Percentiles rank a stretch among this genome's conserved stretches.
phyloP scores from a whole-genome alignment of 1,140 invertebrate genomes.

The Dufourea novaeangliae region DNA sequence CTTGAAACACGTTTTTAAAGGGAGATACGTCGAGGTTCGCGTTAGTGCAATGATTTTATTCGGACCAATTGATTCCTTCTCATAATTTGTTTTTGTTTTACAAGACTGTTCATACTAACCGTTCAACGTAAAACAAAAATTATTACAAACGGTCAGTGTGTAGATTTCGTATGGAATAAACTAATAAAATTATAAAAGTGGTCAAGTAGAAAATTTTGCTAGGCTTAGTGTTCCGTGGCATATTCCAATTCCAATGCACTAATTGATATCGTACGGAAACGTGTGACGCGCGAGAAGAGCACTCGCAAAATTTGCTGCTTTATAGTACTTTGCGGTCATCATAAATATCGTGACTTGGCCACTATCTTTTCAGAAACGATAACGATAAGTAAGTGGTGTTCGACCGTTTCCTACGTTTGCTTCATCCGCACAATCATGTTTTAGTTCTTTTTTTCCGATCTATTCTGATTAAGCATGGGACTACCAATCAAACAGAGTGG shows the following conservation, averaged over 20 bases:
- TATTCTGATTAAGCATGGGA: constrained; percentile 14
- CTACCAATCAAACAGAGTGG: constrained; percentile 24
- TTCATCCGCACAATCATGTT: background rate
- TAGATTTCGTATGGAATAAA: too few relatives aligned
- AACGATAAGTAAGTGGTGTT: constrained; percentile 5
- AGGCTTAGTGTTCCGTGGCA: background rate
- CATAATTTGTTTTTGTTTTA: too few relatives aligned
- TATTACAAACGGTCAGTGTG: too few relatives aligned
- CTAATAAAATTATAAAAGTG: too few relatives aligned
- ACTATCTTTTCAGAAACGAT: constrained; percentile 20
- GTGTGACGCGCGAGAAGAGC: constrained; percentile 4
- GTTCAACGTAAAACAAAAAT: too few relatives aligned
- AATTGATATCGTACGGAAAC: background rate
- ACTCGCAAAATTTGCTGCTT: constrained; percentile 33
- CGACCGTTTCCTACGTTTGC: background rate
- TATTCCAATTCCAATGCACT: background rate
- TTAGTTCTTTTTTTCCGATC: background rate
- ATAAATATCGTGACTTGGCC: constrained; percentile 11
- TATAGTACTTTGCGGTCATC: background rate
- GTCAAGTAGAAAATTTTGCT: too few relatives aligned
- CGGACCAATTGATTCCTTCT: too few relatives aligned
- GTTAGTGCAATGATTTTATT: too few relatives aligned
- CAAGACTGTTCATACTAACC: too few relatives aligned
- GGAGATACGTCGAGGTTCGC: too few relatives aligned
- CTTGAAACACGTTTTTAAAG: too few relatives aligned